Base-by-base conservation (phyloP, 2,797 vertebrate genomes). In the Pseudocheirus occidentalis region DNA sequence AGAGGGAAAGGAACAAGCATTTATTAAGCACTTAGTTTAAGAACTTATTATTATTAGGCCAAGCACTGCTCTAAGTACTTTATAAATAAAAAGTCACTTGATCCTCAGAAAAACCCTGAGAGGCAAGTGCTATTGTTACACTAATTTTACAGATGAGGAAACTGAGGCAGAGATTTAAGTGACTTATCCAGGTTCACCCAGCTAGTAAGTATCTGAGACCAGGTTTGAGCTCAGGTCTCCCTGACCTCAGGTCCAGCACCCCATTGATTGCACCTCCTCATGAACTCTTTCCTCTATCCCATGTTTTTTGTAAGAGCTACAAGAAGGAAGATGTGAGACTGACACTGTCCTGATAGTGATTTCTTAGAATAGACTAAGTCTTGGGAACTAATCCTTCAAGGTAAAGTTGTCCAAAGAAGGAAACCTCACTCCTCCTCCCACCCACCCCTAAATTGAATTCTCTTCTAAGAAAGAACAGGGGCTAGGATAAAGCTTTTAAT, bases 401-500 rank as follows among this genome's bases (percentile, higher is more conserved):
- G 66, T 96, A 97, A 98, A 93, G 92, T 92, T 96, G 91, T 55
- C 91, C 94, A 94, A 94, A 93, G 90, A 87, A 62, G 96, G 95
- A 53, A 94, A 89, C 59, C 66, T 46, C 24, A 7, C 9, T 4
- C 40, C 13, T 34, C 31, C 11, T 59, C 29, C 56, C 29, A 59
- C 58, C 59, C 31, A 5, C 31, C 12, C n/a, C n/a, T 95, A 96
- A 66, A 92, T 62, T 92, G 95, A 96, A 91, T 93, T 90, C 92
- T 96, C 59, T 93, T 21, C 96, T 55, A 96, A 92, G 90, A 96
- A 97, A 98, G 34, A 66, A n/a, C 62, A 66, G 34, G 62, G 14
- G 5, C 62, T 34, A 62, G 29, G 13, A 62, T 34, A 62, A 34
- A 62, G 31, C 4, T 66, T n/a, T 62, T 34, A 73, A n/a, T 73